Conservation (phyloP, 1,140 invertebrate species). For the Pachypeltis micranthus region DNA sequence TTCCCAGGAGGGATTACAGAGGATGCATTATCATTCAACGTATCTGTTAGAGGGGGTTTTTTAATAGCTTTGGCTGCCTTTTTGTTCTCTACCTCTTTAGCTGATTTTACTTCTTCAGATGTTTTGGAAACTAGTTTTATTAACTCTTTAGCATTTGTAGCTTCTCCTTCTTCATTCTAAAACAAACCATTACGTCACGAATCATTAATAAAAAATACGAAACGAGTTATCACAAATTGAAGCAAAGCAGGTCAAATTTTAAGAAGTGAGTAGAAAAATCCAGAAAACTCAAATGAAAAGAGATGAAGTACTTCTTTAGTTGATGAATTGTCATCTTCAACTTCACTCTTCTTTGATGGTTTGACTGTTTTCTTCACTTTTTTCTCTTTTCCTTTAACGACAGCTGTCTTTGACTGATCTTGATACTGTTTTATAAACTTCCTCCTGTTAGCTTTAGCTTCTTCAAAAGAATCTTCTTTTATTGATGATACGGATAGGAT, state of each 20-base stretch:
- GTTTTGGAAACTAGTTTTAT: not conserved
- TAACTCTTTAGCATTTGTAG: not conserved
- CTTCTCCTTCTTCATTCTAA: not conserved
- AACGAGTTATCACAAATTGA: not conserved
- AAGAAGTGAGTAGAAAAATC: conserved; percentile 18
- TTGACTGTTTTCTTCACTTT: conserved; percentile 15
- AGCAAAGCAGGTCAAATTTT: too few relatives aligned
- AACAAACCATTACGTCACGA: too few relatives aligned
- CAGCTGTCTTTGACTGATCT: not conserved
- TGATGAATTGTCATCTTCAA: conserved; percentile 22
- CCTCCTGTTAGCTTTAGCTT: conserved; percentile 12
- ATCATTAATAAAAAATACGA: too few relatives aligned
- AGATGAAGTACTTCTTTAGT: conserved; percentile 27
- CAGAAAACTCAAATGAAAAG: conserved; percentile 15
- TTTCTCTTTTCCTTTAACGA: conserved; percentile 9
- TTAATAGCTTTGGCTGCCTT: not conserved
- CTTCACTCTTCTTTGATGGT: conserved; percentile 12
- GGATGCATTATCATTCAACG: too few relatives aligned
- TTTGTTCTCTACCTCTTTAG: not conserved
- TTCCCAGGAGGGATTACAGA: too few relatives aligned
- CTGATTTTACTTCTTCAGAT: not conserved
- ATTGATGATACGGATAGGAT: conserved; percentile 13
- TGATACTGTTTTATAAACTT: conserved; percentile 12
- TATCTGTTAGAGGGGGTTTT: too few relatives aligned
- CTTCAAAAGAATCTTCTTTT: conserved; percentile 17